phyloP scores from a whole-genome alignment of 2,113 vertebrate genomes.

The Cheirogaleus medius region DNA sequence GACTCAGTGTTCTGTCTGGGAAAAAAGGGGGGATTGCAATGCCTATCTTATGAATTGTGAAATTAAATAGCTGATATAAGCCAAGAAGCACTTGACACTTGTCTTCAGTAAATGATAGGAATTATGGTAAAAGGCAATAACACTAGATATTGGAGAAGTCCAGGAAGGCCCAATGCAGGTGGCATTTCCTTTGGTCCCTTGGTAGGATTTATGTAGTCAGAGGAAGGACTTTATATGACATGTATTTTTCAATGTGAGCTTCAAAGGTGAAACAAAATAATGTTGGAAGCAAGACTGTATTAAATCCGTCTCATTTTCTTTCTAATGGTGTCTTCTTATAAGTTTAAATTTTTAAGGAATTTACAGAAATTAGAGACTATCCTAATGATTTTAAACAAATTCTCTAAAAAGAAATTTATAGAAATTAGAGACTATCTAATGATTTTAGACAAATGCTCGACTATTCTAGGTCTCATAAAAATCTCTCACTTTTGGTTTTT shows the following conservation, averaged over 20 bases:
- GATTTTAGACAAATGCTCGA: neutral
- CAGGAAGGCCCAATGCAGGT: neutral
- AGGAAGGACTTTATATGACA: neutral
- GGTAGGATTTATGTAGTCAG: neutral
- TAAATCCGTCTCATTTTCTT: neutral
- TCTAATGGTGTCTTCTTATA: neutral
- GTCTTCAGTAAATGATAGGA: neutral
- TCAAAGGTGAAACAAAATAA: neutral
- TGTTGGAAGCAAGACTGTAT: neutral
- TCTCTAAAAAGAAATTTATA: neutral
- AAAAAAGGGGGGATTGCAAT: neutral
- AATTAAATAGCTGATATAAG: neutral
- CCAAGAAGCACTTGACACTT: neutral
- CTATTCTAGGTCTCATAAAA: neutral
- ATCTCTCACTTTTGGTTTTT: neutral
- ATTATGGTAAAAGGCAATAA: neutral
- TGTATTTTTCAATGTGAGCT: neutral
- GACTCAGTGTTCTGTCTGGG: neutral
- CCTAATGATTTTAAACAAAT: neutral
- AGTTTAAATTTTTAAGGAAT: neutral
- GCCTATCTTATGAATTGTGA: neutral
- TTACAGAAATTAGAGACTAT: neutral
- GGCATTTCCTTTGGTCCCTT: neutral
- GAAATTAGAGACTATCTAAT: too few relatives aligned
- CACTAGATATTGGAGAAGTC: neutral